Evolutionary conservation across 2,797 vertebrate genomes (phyloP).

Genomic region (Danio aesculapii): DNA sequence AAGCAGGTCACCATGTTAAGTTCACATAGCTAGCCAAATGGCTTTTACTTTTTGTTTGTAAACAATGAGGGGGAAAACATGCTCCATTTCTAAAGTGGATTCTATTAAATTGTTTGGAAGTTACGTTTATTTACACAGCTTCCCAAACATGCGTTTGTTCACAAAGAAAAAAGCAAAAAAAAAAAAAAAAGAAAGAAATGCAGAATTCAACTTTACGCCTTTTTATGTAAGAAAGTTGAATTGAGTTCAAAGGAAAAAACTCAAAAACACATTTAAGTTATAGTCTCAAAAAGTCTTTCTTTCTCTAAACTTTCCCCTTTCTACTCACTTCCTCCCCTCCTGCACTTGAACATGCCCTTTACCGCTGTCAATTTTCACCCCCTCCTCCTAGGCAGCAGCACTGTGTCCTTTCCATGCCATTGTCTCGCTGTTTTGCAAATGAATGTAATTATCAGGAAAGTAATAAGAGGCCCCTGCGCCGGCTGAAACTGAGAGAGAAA

Average conservation of each 20-base stretch:
- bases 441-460: conserved; percentile 55
- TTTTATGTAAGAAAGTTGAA: neutral
- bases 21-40: neutral
- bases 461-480: conserved; percentile 54
- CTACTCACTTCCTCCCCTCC: conserved; percentile 19
- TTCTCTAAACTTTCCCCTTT: conserved; percentile 22
- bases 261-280: neutral
- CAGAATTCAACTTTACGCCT: too few species aligned
- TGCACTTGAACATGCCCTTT: conserved; percentile 47
- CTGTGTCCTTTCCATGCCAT: conserved; percentile 43
- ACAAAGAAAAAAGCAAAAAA: neutral
- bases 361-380: conserved; percentile 52
- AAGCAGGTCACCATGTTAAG: neutral
- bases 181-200: too few species aligned
- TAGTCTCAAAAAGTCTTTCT: neutral
- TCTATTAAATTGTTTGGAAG: neutral
- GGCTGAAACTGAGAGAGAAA: conserved; percentile 44
- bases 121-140: neutral
- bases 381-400: conserved; percentile 39
- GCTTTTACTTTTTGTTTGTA: neutral
- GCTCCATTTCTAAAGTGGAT: neutral
- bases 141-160: neutral
- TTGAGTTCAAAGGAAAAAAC: neutral
- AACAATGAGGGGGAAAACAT: too few species aligned
- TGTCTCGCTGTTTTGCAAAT: conserved; percentile 57